phyloP scores from a whole-genome alignment of 2,888 invertebrate genomes.

The Eupithecia inturbata region DNA sequence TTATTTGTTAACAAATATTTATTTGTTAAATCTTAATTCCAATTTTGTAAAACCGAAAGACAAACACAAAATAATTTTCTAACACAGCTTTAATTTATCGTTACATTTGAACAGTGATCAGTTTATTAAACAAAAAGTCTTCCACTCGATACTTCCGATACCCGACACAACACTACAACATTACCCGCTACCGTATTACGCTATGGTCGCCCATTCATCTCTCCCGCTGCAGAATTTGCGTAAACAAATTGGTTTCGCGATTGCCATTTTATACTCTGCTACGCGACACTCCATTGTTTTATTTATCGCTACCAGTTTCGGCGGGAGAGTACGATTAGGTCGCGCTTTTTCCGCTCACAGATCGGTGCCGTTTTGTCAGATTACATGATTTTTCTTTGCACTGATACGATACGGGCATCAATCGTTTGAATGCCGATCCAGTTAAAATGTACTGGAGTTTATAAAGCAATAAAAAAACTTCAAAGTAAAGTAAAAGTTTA shows the following conservation, averaged over 20 bases:
- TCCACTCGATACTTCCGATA: neutral
- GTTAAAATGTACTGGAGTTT: neutral
- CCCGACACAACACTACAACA: slow-evolving; percentile 59
- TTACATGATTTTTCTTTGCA: slow-evolving; percentile 56
- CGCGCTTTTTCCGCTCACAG: slow-evolving; percentile 80
- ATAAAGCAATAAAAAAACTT: no score
- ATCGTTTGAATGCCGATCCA: slow-evolving; percentile 17
- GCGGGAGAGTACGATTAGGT: slow-evolving; percentile 81
- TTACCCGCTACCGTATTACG: slow-evolving; percentile 78
- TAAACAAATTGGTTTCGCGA: slow-evolving; percentile 85
- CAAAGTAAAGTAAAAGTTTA: no score
- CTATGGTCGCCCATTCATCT: slow-evolving; percentile 83
- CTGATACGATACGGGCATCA: slow-evolving; percentile 17
- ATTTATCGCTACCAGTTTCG: slow-evolving; percentile 82
- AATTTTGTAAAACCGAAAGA: neutral
- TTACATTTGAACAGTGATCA: neutral
- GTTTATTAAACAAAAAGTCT: neutral
- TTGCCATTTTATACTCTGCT: slow-evolving; percentile 84
- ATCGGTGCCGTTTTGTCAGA: slow-evolving; percentile 76
- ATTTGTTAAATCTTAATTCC: neutral
- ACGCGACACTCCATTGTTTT: slow-evolving; percentile 83
- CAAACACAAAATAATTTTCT: neutral
- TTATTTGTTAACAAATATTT: no score
- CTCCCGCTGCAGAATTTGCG: slow-evolving; percentile 83
- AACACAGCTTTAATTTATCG: neutral